A percentile compares a stretch with the other conserved stretches of the same genome.
Conservation (phyloP, 2,888 invertebrate species). For the Sinelater perroti region DNA sequence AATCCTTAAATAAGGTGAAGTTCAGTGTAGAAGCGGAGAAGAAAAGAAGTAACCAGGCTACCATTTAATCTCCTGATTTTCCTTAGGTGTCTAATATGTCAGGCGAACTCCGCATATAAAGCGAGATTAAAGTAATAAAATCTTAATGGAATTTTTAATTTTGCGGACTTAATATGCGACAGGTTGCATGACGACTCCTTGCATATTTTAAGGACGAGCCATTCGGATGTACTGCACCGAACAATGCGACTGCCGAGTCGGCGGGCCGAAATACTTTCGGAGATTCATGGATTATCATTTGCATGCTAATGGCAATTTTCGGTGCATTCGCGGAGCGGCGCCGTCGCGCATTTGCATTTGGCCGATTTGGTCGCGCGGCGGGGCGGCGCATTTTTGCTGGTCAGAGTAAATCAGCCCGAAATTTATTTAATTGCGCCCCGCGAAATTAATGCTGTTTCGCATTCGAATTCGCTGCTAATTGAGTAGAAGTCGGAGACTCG, state of each 20-base stretch:
- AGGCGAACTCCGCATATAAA: neutral
- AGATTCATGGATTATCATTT: neutral
- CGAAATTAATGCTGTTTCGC: slow-evolving; percentile 5
- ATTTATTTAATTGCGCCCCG: slow-evolving; percentile 5
- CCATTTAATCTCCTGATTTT: neutral
- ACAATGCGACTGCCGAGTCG: neutral
- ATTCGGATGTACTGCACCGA: neutral
- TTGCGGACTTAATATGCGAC: neutral
- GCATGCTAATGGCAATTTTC: neutral
- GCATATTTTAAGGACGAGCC: neutral
- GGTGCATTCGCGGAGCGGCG: neutral
- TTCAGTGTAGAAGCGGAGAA: too few species aligned
- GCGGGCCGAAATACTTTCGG: neutral
- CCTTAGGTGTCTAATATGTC: neutral
- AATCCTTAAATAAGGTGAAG: too few species aligned
- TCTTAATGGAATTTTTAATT: slow-evolving; percentile 10
- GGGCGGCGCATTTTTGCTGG: too few species aligned
- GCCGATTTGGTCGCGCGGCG: too few species aligned
- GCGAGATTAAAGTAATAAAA: neutral
- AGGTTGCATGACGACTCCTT: neutral
- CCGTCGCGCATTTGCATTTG: too few species aligned
- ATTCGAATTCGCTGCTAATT: slow-evolving; percentile 9
- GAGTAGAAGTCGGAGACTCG: slow-evolving; percentile 2
- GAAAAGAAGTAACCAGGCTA: neutral
- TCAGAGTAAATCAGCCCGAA: slow-evolving; percentile 3